Percentiles rank a stretch among this genome's conserved stretches.
These are phyloP conservation scores for Cnemophilus loriae DNA, from an alignment of 2,113 vertebrate species.

Conservation along the genomic window DNA sequence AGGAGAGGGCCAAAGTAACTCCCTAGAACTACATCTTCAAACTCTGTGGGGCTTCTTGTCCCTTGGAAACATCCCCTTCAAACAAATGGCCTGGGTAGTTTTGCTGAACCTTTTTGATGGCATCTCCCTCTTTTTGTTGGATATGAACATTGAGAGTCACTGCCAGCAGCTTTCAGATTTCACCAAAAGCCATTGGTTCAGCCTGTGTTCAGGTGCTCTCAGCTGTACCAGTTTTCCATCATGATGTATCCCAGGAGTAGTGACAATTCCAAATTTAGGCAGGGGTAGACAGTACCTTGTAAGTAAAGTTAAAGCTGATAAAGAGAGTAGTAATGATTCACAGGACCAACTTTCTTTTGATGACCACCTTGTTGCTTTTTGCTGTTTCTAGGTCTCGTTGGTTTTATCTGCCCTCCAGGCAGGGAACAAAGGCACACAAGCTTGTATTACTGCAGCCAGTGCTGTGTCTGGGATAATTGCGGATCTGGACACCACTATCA, in stretches of 20 bases:
- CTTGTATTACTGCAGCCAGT: slow-evolving; percentile 93
- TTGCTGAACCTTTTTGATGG: background rate
- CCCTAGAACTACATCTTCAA: background rate
- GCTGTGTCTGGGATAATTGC: slow-evolving; percentile 97
- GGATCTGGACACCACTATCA: slow-evolving; percentile 98
- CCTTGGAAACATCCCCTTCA: background rate
- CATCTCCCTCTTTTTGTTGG: background rate
- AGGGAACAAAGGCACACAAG: slow-evolving; percentile 97
- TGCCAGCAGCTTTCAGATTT: background rate
- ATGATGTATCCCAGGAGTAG: background rate
- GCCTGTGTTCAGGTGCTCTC: background rate
- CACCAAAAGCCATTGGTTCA: background rate
- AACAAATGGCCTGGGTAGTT: background rate
- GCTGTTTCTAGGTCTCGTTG: slow-evolving; percentile 84
- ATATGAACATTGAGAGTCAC: background rate
- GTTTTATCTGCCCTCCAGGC: slow-evolving; percentile 96
- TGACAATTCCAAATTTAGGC: background rate
- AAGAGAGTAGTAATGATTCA: background rate
- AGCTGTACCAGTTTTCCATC: background rate
- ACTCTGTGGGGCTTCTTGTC: background rate
- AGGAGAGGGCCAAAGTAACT: background rate
- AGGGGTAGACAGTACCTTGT: background rate
- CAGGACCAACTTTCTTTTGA: background rate
- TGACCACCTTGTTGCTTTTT: background rate
- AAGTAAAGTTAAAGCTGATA: background rate